phyloP scores from a whole-genome alignment of 2,797 vertebrate species.

The Oceanodroma leucorhoa region DNA sequence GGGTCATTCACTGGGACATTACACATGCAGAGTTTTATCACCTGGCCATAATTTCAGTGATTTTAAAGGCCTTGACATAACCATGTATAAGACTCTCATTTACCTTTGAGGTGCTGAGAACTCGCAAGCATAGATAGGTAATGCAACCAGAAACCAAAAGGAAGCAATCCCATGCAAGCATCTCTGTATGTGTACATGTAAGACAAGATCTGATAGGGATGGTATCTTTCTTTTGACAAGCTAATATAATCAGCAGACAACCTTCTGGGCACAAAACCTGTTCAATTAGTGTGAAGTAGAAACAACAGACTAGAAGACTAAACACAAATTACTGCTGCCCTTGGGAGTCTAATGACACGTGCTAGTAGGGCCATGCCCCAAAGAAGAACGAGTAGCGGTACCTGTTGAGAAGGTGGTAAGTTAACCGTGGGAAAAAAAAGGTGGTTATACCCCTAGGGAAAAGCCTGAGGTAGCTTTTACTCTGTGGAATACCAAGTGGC shows the following conservation, averaged over 20 bases:
- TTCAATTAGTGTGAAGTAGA: not conserved
- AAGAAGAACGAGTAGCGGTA: not conserved
- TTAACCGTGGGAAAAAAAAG: not conserved
- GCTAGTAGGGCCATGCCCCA: rapidly evolving
- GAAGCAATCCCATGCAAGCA: not conserved
- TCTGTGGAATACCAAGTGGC: not conserved
- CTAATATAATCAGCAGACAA: not conserved
- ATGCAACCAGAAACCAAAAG: not conserved
- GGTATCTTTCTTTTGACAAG: not conserved
- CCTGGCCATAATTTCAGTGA: not conserved
- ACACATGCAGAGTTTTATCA: not conserved
- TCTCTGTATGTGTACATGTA: rapidly evolving
- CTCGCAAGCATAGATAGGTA: not conserved
- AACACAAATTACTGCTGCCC: not conserved
- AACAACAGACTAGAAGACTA: not conserved
- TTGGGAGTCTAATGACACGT: rapidly evolving
- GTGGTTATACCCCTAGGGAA: rapidly evolving
- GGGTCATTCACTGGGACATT: not conserved
- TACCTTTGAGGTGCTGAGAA: not conserved
- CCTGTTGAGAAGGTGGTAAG: rapidly evolving
- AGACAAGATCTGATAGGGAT: not conserved
- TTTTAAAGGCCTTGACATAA: not conserved
- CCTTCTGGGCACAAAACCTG: rapidly evolving
- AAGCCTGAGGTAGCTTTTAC: not conserved
- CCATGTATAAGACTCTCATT: rapidly evolving